Conservation (phyloP, 2,797 vertebrate species). For the Morelia viridis region DNA sequence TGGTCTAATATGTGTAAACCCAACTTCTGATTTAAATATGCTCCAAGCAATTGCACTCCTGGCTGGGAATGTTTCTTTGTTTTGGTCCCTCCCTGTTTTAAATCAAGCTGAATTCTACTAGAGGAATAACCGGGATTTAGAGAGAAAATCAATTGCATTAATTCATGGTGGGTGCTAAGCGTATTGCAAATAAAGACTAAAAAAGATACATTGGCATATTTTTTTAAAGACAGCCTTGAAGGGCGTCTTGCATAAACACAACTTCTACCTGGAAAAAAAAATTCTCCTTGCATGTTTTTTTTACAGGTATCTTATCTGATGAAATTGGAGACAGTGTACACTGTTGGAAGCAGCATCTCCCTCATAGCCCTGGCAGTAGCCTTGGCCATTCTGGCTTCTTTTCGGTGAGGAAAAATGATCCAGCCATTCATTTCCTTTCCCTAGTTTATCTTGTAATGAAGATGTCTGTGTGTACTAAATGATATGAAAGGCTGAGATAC, state of each 20-base stretch:
- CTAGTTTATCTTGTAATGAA: not conserved
- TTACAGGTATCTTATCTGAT: constrained; percentile 81
- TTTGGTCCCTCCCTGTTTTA: not conserved
- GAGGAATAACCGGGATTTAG: not conserved
- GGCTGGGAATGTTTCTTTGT: not conserved
- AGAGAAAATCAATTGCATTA: not conserved
- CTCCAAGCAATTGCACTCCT: not conserved
- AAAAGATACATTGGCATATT: not conserved
- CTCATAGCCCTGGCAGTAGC: constrained; percentile 83
- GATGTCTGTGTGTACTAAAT: not conserved
- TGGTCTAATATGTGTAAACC: not conserved
- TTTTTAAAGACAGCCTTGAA: not conserved
- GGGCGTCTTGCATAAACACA: not conserved
- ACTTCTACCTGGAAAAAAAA: not conserved
- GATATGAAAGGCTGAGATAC: not conserved
- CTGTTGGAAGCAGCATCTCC: constrained; percentile 85
- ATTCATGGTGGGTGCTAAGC: not conserved
- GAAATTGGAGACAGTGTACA: constrained; percentile 90
- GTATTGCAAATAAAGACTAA: not conserved
- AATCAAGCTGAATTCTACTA: not conserved
- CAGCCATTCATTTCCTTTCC: not conserved
- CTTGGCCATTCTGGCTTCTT: constrained; percentile 81
- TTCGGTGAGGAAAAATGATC: constrained; percentile 78
- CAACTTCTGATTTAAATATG: not conserved
- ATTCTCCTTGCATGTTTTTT: constrained; percentile 29